Percentiles rank a stretch among this genome's conserved stretches.
These are phyloP conservation scores for Hyperoplus immaculatus DNA, from an alignment of 2,797 vertebrate genomes.

Conservation along the genomic window DNA sequence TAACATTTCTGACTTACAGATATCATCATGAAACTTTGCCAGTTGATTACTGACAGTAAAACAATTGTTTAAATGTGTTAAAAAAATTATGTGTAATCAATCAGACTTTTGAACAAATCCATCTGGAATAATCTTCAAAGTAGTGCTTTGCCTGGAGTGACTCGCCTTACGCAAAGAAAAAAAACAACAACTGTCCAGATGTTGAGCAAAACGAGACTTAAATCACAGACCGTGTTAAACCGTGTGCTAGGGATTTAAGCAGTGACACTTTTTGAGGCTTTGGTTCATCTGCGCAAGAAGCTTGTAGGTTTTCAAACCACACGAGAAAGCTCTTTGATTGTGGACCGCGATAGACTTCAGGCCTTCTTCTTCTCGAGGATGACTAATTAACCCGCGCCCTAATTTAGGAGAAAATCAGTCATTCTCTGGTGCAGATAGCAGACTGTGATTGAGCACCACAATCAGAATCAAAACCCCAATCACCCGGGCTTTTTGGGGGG, in stretches of 20 bases:
- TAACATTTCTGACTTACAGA: no score
- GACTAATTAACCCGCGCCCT: slow-evolving; percentile 73
- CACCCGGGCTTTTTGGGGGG: slow-evolving; percentile 57
- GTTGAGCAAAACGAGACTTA: slow-evolving; percentile 49
- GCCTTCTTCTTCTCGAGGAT: slow-evolving; percentile 33
- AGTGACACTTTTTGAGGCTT: slow-evolving; percentile 59
- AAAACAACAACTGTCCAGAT: slow-evolving; percentile 50
- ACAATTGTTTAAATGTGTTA: no score
- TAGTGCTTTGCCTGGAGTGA: no score
- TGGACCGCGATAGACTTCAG: slow-evolving; percentile 50
- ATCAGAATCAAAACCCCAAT: slow-evolving; percentile 75
- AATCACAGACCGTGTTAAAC: slow-evolving; percentile 35
- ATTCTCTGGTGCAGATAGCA: slow-evolving; percentile 52
- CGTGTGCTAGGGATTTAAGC: slow-evolving; percentile 63
- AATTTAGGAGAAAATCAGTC: slow-evolving; percentile 66
- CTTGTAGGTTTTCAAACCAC: slow-evolving; percentile 63
- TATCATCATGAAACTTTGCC: no score
- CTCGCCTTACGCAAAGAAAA: no score
- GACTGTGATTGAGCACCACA: slow-evolving; percentile 69
- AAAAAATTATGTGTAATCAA: no score
- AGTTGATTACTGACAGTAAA: no score
- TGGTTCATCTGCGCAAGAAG: slow-evolving; percentile 65
- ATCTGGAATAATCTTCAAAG: no score
- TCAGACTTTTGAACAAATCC: no score
- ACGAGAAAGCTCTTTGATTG: slow-evolving; percentile 63